Conservation (phyloP, 30 jellyfish, hydroid and myxozoan species). For the Phacellophora camtschatica region DNA sequence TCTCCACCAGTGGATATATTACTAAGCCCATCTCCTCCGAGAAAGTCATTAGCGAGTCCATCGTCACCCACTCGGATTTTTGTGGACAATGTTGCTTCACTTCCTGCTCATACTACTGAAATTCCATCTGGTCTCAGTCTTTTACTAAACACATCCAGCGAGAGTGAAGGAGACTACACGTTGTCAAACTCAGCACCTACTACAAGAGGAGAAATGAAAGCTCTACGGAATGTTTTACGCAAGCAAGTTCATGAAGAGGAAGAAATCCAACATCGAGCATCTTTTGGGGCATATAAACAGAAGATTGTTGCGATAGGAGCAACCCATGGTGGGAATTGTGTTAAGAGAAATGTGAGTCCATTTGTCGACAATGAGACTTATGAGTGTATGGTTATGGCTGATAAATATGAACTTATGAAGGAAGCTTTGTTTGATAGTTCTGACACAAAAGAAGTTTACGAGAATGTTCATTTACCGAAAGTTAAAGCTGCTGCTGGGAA, state of each 20-base stretch:
- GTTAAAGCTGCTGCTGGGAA: neutral
- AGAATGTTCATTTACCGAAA: neutral
- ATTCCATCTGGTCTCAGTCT: neutral
- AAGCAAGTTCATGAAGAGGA: neutral
- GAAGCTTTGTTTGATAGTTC: neutral
- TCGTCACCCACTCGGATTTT: no score
- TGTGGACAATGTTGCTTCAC: constrained; percentile 30
- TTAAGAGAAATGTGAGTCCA: neutral
- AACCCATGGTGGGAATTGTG: no score
- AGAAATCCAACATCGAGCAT: constrained; percentile 14
- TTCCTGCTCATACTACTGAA: constrained; percentile 32
- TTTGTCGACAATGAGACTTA: constrained; percentile 25
- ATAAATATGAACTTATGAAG: constrained; percentile 28
- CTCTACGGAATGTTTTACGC: neutral
- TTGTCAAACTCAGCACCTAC: constrained; percentile 70
- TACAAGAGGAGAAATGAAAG: constrained; percentile 30
- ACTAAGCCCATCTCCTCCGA: constrained; percentile 10
- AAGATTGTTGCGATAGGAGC: neutral
- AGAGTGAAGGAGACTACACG: constrained; percentile 7
- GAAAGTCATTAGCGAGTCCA: neutral
- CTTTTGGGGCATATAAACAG: constrained; percentile 53
- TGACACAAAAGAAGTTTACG: neutral
- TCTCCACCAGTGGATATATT: neutral
- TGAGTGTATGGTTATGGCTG: constrained; percentile 35
- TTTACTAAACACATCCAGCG: neutral